Base-by-base conservation (phyloP, 2,113 vertebrate genomes). In the Lamprologus callipterus region DNA sequence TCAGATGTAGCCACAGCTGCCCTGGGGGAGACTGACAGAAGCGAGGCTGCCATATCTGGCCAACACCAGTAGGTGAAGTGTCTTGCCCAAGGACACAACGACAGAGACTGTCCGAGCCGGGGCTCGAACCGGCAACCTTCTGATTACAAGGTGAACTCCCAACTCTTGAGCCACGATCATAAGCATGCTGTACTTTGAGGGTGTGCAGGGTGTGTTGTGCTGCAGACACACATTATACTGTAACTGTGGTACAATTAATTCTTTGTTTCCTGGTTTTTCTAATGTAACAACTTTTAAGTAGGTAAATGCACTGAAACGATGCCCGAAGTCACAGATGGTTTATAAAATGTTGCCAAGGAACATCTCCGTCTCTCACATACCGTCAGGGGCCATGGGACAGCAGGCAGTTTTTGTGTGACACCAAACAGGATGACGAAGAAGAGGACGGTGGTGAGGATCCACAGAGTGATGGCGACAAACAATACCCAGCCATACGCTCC, bases 401-500 rank as follows among this genome's bases (percentile, higher is more conserved):
- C 5, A 1, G 94, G 57, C 49, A 97, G 86, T 31, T 93, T 97
- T 42, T 75, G 21, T 7, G 96, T 94, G 65, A 96, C 80, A 9
- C 97, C 94, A 33, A 97, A 96, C 60, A 99, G 92, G 84, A 97
- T 96, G 65, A 95, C 8, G 23, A 96, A 3, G 60, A 98, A 97
- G 89, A 99, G 91, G 80, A 97, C 47, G 89, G 96, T 91, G 51
- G 98, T 99, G 82, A 97, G 58, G 88, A 99, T 87, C 98, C 99
- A 99, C 85, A 97, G 93, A 11, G 97, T 96, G 91, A 99, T 89
- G 6, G 97, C 96, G 2, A 99, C 98, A n/a, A 99, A 98, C 97
- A 99, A 93, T 89, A 99, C 98, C 98, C 98, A 99, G 91, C 97
- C 96, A 0, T 97, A 98, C 0, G 95, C 97, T 0, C 97, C 90